A percentile compares a stretch with the other conserved stretches of the same genome.
Conservation (phyloP, 1,140 invertebrate genomes). For the Zaprionus capensis region DNA sequence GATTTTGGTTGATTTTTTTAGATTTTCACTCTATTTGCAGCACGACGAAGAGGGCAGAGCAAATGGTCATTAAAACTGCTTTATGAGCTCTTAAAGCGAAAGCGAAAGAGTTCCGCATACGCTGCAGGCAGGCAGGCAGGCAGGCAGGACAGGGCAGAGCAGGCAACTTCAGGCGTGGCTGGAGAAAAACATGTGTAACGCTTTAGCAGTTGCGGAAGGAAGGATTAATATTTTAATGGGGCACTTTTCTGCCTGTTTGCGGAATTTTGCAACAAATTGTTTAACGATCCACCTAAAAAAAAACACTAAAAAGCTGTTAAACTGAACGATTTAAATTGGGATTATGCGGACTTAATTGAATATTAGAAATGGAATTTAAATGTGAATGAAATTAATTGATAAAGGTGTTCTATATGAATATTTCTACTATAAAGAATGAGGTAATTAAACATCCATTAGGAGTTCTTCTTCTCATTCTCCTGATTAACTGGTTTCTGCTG, state of each 20-base stretch:
- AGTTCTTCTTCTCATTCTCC: not conserved
- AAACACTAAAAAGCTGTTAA: slow-evolving; percentile 6
- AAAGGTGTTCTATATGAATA: slow-evolving; percentile 3
- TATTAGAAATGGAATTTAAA: not conserved
- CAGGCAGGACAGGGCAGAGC: not conserved
- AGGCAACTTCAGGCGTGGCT: slow-evolving; percentile 4
- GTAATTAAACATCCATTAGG: slow-evolving; percentile 3
- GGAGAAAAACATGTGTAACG: slow-evolving; percentile 64
- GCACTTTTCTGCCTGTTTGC: slow-evolving; percentile 73
- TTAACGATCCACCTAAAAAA: slow-evolving; percentile 50
- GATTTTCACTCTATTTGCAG: slow-evolving; percentile 80
- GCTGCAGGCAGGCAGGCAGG: slow-evolving; percentile 4
- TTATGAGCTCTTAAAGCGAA: slow-evolving; percentile 79
- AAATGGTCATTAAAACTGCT: slow-evolving; percentile 68
- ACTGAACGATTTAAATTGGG: not conserved
- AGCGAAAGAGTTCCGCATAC: slow-evolving; percentile 65
- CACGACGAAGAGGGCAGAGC: slow-evolving; percentile 21
- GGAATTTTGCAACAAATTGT: slow-evolving; percentile 78
- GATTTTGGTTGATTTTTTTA: slow-evolving; percentile 46
- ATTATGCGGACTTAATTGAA: not conserved
- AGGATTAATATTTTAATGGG: slow-evolving; percentile 77
- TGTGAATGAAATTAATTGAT: slow-evolving; percentile 3
- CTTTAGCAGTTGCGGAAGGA: slow-evolving; percentile 28
- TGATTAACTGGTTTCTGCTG: slow-evolving; percentile 7
- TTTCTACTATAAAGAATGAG: not conserved